Evolutionary conservation across 2,113 vertebrate species (phyloP).

Genomic region (Oryzias woworae): DNA sequence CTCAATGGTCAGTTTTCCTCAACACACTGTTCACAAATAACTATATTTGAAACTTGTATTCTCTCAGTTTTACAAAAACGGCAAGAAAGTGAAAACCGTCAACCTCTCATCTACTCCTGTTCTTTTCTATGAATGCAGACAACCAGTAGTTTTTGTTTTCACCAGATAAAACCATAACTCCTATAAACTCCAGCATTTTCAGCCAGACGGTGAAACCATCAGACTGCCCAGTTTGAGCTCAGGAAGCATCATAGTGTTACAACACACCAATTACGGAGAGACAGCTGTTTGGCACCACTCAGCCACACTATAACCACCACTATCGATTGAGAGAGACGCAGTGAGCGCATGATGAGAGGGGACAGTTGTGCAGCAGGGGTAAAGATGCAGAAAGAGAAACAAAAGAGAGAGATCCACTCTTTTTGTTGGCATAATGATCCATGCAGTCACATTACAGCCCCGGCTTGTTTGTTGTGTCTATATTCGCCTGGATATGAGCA

Average conservation of each 20-base stretch:
- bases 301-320: constrained; percentile 63
- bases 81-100: too few relatives aligned
- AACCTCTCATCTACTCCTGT: too few relatives aligned
- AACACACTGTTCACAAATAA: constrained; percentile 5
- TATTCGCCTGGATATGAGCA: constrained; percentile 4
- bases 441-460: background rate
- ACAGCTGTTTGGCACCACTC: constrained; percentile 62
- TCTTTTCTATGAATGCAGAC: background rate
- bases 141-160: background rate
- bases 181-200: constrained; percentile 53
- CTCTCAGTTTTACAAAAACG: too few relatives aligned
- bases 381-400: constrained; percentile 20
- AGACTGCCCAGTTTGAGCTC: constrained; percentile 54
- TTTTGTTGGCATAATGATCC: constrained; percentile 21
- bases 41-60: constrained; percentile 2
- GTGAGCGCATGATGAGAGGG: constrained; percentile 22
- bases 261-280: constrained; percentile 70
- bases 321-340: constrained; percentile 57
- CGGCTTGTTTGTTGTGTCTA: constrained; percentile 25
- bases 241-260: constrained; percentile 69
- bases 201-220: constrained; percentile 51
- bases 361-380: constrained; percentile 19
- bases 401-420: constrained; percentile 2
- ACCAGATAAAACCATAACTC: constrained; percentile 14
- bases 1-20: constrained; percentile 6